Evolutionary conservation across 2,888 invertebrate species (phyloP), one percentile per base, ranked within the genome.

Genomic region (Neoaliturus tenellus): DNA sequence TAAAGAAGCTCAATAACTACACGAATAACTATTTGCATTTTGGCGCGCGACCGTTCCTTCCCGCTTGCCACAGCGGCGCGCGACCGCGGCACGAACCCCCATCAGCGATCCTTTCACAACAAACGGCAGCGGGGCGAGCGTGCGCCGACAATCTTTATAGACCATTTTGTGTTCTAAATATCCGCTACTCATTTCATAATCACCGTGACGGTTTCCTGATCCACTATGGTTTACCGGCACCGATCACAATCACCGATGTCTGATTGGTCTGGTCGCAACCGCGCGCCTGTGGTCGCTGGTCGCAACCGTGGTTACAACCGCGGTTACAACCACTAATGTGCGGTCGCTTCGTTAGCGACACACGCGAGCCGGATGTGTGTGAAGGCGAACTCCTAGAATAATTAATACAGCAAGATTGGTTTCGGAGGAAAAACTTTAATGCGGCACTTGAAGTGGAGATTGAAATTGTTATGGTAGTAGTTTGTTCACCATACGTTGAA

Each of bases 101-200:
- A 78, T 78, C 78, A 78, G 78, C 78, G 23, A 51, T 78, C 78
- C 78, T 78, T 78, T 78, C 78, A 78, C 78, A 78, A 78, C 55
- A 75, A 17, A 33, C 78, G 23, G 55, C 78, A 35, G 75, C 44
- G 75, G 25, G 4, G 28, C 20, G 55, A 1, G 48, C 78, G 78
- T 31, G 78, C 31, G 20, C 44, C 78, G 31, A 55, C 33, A 4
- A 78, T 33, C 78, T 78, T 78, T 78, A 78, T 55, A 33, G 55
- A n/a, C 78, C 35, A 14, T 55, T 55, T 78, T 55, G 78, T 55
- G 55, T 20, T 51, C 78, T 78, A 78, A 78, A 78, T 78, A 78
- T 55, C 55, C 78, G 78, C 78, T 78, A 78, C 78, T 35, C 78
- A 55, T 78, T 78, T 78, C 78, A 78, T 78, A 78, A 78, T 44